These are phyloP conservation scores for Ennomos quercinarius DNA, from an alignment of 2,888 invertebrate genomes.

Conservation along the genomic window DNA sequence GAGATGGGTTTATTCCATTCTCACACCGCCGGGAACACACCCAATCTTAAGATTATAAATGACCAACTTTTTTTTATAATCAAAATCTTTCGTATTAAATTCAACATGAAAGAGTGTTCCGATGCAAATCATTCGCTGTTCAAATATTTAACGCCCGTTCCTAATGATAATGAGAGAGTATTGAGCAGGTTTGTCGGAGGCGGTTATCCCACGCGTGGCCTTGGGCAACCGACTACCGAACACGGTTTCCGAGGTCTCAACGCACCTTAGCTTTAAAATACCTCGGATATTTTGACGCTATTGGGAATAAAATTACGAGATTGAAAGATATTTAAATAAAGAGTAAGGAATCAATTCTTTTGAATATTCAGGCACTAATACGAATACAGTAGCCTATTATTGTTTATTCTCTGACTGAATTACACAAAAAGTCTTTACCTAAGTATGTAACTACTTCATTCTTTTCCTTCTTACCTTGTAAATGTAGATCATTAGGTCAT, in stretches of 20 bases:
- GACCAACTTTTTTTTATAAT: too few species aligned
- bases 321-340: not conserved
- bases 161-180: constrained; percentile 19
- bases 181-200: constrained; percentile 29
- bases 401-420: too few species aligned
- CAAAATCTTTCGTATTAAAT: not conserved
- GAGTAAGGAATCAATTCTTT: too few species aligned
- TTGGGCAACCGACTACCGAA: constrained; percentile 29
- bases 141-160: constrained; percentile 11
- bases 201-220: constrained; percentile 41
- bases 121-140: constrained; percentile 10
- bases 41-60: too few species aligned
- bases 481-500: too few species aligned
- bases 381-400: too few species aligned
- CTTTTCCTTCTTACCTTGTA: too few species aligned
- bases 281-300: constrained; percentile 11
- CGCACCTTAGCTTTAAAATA: constrained; percentile 8
- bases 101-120: constrained; percentile 1
- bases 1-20: too few species aligned
- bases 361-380: too few species aligned
- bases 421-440: too few species aligned
- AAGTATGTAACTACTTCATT: too few species aligned
- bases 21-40: too few species aligned
- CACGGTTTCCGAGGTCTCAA: constrained; percentile 28
- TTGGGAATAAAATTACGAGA: not conserved